phyloP scores from a whole-genome alignment of 2,113 vertebrate genomes.

The Forbesichthys agassizii region DNA sequence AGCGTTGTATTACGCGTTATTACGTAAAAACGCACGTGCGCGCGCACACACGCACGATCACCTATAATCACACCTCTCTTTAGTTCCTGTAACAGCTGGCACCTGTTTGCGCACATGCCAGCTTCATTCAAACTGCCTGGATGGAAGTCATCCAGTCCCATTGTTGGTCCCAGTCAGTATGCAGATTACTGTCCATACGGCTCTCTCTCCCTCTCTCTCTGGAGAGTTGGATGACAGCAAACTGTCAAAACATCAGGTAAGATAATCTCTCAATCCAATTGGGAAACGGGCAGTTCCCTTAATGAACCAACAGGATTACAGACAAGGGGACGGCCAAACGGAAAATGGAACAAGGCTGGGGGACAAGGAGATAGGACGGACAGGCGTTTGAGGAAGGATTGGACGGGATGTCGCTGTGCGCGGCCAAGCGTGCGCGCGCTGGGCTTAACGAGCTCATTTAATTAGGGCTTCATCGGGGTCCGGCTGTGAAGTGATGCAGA shows the following conservation, averaged over 20 bases:
- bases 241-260: slow-evolving; percentile 18
- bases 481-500: slow-evolving; percentile 75
- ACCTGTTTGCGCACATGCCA: not conserved
- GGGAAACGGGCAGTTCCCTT: slow-evolving; percentile 45
- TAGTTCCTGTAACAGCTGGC: too few relatives aligned
- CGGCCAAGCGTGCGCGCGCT: slow-evolving; percentile 57
- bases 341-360: not conserved
- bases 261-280: slow-evolving; percentile 50
- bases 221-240: slow-evolving; percentile 16
- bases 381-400: slow-evolving; percentile 16
- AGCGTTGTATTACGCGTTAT: too few relatives aligned
- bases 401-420: not conserved
- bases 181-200: not conserved
- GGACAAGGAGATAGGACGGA: slow-evolving; percentile 16
- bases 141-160: slow-evolving; percentile 5
- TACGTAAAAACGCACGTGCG: too few relatives aligned
- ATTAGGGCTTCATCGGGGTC: slow-evolving; percentile 59
- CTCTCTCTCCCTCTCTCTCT: slow-evolving; percentile 4
- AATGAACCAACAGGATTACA: slow-evolving; percentile 47
- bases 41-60: too few relatives aligned
- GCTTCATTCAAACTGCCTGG: slow-evolving; percentile 8
- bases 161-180: slow-evolving; percentile 3
- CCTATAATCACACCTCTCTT: too few relatives aligned
- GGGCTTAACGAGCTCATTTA: slow-evolving; percentile 73
- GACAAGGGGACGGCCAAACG: not conserved